Conservation (phyloP, 2,888 invertebrate species). For the Chydorus sphaericus region DNA sequence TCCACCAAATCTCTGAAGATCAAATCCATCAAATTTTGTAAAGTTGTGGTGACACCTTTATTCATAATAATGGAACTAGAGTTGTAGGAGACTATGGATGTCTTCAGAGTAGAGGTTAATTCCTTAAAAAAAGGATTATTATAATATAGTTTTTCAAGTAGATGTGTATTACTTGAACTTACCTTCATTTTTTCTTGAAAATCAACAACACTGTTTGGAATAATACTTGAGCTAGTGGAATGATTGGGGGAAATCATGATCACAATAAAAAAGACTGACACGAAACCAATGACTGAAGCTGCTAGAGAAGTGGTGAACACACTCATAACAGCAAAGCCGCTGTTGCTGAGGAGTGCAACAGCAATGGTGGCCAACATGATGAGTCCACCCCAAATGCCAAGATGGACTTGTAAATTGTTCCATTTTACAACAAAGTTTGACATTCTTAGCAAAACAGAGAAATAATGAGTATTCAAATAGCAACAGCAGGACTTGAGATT, state of each 20-base stretch:
- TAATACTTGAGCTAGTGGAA: conserved; percentile 7
- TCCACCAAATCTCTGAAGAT: conserved; percentile 62
- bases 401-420: not conserved
- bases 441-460: no score
- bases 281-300: conserved; percentile 13
- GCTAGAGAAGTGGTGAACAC: conserved; percentile 12
- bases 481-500: no score
- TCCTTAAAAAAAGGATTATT: not conserved
- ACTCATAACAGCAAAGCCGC: conserved; percentile 10
- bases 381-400: not conserved
- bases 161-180: not conserved
- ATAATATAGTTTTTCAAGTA: not conserved
- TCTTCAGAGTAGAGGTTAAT: not conserved
- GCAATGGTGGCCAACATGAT: not conserved
- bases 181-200: conserved; percentile 13
- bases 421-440: no score
- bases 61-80: conserved; percentile 74
- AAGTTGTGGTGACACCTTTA: conserved; percentile 63
- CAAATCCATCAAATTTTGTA: conserved; percentile 68
- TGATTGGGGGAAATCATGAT: conserved; percentile 14
- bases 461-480: no score
- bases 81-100: no score
- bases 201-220: conserved; percentile 7
- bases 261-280: conserved; percentile 12
- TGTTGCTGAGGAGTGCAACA: not conserved